Evolutionary conservation across 2,888 invertebrate species (phyloP), one percentile per base, ranked within the genome.

Genomic region (Yponomeuta malinellus): DNA sequence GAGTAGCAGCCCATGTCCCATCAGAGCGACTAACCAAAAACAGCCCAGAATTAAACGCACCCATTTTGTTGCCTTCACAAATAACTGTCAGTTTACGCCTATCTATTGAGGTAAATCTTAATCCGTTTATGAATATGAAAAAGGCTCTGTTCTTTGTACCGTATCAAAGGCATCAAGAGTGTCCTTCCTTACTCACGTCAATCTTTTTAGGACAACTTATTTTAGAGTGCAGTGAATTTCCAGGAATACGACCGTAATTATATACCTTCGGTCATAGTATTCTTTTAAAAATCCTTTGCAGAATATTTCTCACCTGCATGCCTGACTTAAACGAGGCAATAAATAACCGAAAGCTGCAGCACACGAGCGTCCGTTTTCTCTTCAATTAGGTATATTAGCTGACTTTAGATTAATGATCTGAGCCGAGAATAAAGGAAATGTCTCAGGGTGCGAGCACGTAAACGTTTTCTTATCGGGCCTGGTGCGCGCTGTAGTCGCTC

Each of bases 401-500:
- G 72, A 71, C 72, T 74, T 69, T 59, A 69, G 73, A 74, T 73
- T 73, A 74, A 73, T 74, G 73, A 74, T 74, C 77, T 76, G 74
- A 74, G 74, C 73, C 71, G 73, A 74, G 75, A 76, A 77, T 78
- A 78, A 77, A 78, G 78, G 79, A 77, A 78, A 78, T 75, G 76
- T 74, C 72, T 74, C 74, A 73, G 76, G 76, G 77, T 76, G 76
- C 76, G 78, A 79, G 78, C 78, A 83, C 83, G 83, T 85, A 79
- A 83, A 80, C 81, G 79, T 78, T 74, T 71, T 74, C 81, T 87
- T 86, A 87, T 87, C 86, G 84, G 12, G 12, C 10, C 9, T 9
- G n/a, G 67, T 68, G 67, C 59, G 68, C 81, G 85, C 85, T 88
- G 88, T 88, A 85, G 81, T 83, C 80, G 79, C 80, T 82, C 88